Percentiles rank a stretch among this genome's conserved stretches.
These are phyloP conservation scores for Phycodurus eques DNA, from an alignment of 2,113 vertebrate species.

Conservation along the genomic window DNA sequence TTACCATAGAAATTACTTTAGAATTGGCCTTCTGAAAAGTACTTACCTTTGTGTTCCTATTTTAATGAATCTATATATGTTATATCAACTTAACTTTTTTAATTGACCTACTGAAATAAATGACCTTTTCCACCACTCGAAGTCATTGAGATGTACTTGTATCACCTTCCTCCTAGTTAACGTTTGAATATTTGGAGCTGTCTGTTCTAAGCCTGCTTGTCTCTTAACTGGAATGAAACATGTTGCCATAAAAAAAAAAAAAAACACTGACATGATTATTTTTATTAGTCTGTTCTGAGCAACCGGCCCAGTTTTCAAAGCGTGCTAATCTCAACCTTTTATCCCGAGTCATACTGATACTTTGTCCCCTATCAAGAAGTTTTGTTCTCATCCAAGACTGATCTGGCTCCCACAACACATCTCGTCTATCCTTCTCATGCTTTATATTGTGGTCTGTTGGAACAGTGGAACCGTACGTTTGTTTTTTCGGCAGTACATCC, in stretches of 20 bases:
- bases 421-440: slow-evolving; percentile 33
- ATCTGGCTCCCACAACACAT: not conserved
- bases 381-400: not conserved
- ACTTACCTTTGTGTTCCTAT: too few relatives aligned
- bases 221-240: slow-evolving; percentile 55
- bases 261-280: not conserved
- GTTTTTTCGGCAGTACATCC: not conserved
- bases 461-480: not conserved
- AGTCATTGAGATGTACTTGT: not conserved
- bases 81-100: too few relatives aligned
- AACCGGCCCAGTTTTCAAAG: slow-evolving; percentile 3
- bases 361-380: not conserved
- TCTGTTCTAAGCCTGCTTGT: slow-evolving; percentile 58
- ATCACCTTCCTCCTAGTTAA: slow-evolving; percentile 5
- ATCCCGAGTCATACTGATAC: not conserved
- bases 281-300: not conserved
- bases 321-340: slow-evolving; percentile 3
- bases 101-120: not conserved
- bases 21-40: too few relatives aligned
- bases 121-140: not conserved
- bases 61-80: too few relatives aligned
- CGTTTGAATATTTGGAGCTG: slow-evolving; percentile 24
- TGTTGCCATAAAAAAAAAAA: slow-evolving; percentile 42
- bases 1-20: too few relatives aligned
- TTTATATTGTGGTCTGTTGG: slow-evolving; percentile 3